Evolutionary conservation across 2,888 invertebrate species (phyloP).

Genomic region (Melieria picta): DNA sequence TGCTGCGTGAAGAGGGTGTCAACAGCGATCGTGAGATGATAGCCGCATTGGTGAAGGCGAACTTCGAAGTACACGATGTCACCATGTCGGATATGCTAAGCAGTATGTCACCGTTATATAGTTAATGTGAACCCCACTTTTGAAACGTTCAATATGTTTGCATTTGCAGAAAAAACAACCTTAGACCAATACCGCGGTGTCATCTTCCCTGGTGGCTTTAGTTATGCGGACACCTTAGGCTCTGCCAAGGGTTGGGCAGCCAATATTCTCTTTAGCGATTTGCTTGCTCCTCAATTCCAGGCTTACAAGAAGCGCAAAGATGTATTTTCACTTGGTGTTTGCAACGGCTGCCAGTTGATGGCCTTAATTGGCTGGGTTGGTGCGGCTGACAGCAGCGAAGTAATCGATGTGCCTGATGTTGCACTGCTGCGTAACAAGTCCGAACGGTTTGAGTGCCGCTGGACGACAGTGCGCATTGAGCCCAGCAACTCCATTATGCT

Average conservation of each 20-base stretch:
- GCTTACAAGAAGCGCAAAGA: conserved; percentile 79
- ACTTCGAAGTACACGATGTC: conserved; percentile 92
- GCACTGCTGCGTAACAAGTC: conserved; percentile 87
- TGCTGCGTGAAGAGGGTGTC: conserved; percentile 91
- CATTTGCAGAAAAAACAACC: conserved; percentile 70
- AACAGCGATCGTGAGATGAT: conserved; percentile 99
- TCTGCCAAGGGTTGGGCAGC: conserved; percentile 99
- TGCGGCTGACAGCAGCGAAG: conserved; percentile 58
- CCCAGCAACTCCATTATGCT: conserved; percentile 81
- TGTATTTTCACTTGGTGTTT: conserved; percentile 97
- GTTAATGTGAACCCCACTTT: not conserved
- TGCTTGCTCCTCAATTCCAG: conserved; percentile 79
- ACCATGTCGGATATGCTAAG: conserved; percentile 90
- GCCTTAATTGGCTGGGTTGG: conserved; percentile 92
- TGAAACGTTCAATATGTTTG: not conserved
- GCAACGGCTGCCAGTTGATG: conserved; percentile 98
- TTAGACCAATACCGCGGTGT: conserved; percentile 87
- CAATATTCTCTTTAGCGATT: conserved; percentile 82
- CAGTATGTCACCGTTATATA: conserved; percentile 44
- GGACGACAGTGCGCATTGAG: conserved; percentile 79
- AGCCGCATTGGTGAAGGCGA: conserved; percentile 84
- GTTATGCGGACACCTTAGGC: conserved; percentile 96
- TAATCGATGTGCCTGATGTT: conserved; percentile 70
- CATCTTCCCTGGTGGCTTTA: conserved; percentile 97
- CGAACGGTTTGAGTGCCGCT: conserved; percentile 84